Percentiles rank a stretch among this genome's conserved stretches.
Evolutionary conservation across 2,888 invertebrate genomes (phyloP).

Genomic region (Ceriagrion tenellum): DNA sequence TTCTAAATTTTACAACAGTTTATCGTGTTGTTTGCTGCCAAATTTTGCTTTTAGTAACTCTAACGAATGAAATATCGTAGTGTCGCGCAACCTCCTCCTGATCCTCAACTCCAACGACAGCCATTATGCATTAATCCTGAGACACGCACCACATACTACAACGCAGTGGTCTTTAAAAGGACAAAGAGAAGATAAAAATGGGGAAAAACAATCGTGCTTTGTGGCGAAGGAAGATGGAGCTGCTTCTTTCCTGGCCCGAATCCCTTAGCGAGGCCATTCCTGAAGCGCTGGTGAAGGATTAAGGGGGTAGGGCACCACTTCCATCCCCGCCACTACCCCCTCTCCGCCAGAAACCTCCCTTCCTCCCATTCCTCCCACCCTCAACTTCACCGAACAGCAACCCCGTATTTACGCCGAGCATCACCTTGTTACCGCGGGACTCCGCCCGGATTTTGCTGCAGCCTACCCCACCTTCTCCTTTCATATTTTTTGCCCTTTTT

Average conservation of each 20-base stretch:
- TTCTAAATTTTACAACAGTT: no score
- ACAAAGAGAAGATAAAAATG: background rate
- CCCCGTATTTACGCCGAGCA: background rate
- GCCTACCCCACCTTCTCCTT: background rate
- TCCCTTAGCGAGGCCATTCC: background rate
- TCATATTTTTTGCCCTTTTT: no score
- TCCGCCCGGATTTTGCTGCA: background rate
- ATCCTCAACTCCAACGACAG: no score
- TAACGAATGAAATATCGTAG: no score
- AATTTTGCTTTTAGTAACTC: no score
- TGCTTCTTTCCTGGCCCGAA: background rate
- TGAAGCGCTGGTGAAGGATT: background rate
- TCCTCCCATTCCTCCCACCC: no score
- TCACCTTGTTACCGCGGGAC: slow-evolving; percentile 13
- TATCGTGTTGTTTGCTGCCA: no score
- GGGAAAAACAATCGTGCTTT: background rate
- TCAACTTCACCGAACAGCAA: background rate
- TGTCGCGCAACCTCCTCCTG: background rate
- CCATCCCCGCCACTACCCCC: background rate
- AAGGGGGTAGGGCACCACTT: background rate
- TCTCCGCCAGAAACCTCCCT: background rate
- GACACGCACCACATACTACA: background rate
- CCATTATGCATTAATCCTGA: no score
- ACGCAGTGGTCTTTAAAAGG: background rate
- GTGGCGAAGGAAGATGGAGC: background rate